phyloP scores from a whole-genome alignment of 2,888 invertebrate species.

The Allolobophora icterica region DNA sequence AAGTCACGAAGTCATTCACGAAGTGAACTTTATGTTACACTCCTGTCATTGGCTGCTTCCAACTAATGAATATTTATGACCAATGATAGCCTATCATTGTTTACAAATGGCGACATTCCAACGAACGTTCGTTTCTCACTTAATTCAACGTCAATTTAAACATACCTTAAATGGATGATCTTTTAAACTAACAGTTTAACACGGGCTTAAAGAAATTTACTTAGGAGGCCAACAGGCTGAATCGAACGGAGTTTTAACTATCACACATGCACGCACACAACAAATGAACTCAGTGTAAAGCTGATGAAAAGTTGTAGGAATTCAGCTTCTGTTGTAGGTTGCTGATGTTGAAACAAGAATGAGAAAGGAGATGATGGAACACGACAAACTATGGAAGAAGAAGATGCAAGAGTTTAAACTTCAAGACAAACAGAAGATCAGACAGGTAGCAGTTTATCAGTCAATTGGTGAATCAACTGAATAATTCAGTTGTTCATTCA shows the following conservation, averaged over 20 bases:
- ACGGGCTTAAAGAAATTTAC: no score
- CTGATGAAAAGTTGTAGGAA: neutral
- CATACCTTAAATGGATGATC: no score
- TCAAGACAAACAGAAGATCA: conserved; percentile 12
- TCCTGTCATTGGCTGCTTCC: no score
- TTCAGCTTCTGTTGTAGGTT: conserved; percentile 18
- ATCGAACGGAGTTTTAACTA: neutral
- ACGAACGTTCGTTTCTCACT: no score
- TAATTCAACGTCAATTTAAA: no score
- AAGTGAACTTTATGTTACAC: no score
- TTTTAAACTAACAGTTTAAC: no score
- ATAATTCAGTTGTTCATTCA: neutral
- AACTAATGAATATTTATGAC: no score
- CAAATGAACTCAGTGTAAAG: neutral
- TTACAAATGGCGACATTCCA: no score
- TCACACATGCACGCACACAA: neutral
- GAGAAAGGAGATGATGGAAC: conserved; percentile 20
- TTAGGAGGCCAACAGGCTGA: no score
- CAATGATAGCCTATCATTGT: no score
- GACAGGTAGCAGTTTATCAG: neutral
- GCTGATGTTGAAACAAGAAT: conserved; percentile 21
- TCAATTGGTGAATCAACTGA: neutral
- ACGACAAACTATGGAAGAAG: conserved; percentile 13
- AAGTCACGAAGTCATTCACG: no score
- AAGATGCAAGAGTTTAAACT: neutral